Percentiles rank a stretch among this genome's conserved stretches.
Conservation (phyloP, 2,888 invertebrate genomes). For the Chrysolina oricalcia region DNA sequence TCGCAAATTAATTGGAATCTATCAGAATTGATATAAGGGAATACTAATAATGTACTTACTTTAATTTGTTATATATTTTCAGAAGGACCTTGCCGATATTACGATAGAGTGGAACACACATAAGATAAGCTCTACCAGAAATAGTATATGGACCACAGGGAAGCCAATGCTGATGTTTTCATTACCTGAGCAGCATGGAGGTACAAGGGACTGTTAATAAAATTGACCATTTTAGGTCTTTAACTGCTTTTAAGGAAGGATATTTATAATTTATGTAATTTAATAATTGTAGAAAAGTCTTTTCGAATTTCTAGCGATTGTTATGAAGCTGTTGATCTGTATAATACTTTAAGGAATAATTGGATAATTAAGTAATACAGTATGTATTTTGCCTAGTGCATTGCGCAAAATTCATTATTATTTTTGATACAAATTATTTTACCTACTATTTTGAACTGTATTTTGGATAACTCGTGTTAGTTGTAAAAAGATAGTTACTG, state of each 20-base stretch:
- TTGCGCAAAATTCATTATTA: too few species aligned
- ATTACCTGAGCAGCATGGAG: background rate
- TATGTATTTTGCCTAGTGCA: too few species aligned
- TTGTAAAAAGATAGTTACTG: too few species aligned
- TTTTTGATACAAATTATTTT: too few species aligned
- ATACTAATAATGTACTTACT: background rate
- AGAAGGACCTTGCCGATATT: background rate
- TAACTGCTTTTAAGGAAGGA: background rate
- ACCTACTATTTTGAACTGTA: too few species aligned
- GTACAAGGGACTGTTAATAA: background rate
- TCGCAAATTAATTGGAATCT: background rate
- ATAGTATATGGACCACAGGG: conserved; percentile 12
- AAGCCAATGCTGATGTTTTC: conserved; percentile 11
- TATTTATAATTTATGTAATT: too few species aligned
- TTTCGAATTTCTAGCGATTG: too few species aligned
- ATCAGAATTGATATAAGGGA: background rate
- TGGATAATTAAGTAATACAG: too few species aligned
- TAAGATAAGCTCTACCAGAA: conserved; percentile 13
- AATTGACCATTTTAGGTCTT: background rate
- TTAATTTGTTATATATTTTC: background rate
- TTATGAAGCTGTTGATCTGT: too few species aligned
- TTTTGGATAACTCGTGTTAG: too few species aligned
- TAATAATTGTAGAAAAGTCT: too few species aligned
- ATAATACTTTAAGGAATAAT: too few species aligned
- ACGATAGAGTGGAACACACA: conserved; percentile 4